These are phyloP conservation scores for Portevinia maculata DNA, from an alignment of 2,888 invertebrate species.

Conservation along the genomic window DNA sequence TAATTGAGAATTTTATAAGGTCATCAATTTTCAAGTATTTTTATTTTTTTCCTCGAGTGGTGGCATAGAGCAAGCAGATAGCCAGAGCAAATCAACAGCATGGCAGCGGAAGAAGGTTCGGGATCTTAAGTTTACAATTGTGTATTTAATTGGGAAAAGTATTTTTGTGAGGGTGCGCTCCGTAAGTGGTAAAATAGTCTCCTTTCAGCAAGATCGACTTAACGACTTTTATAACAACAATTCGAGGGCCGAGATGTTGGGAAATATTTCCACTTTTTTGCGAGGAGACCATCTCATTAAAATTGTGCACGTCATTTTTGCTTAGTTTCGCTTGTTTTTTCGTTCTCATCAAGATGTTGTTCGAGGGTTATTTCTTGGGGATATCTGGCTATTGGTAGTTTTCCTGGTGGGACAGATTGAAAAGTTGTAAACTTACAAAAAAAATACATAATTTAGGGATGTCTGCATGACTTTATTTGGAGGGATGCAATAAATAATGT, in stretches of 20 bases:
- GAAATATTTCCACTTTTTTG: not conserved
- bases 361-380: conserved; percentile 1
- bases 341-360: conserved; percentile 13
- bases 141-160: conserved; percentile 40
- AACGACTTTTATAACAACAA: conserved; percentile 1
- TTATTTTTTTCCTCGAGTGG: conserved; percentile 1
- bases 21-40: conserved; percentile 64
- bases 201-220: conserved; percentile 20
- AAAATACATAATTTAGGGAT: conserved; percentile 10
- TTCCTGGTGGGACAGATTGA: conserved; percentile 17
- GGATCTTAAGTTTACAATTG: conserved; percentile 45
- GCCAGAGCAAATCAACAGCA: conserved; percentile 23
- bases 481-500: not conserved
- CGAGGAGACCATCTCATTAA: conserved; percentile 37
- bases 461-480: conserved; percentile 2
- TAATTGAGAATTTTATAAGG: conserved; percentile 53
- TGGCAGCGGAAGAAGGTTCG: not conserved
- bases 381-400: not conserved
- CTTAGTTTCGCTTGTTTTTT: conserved; percentile 8
- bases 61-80: not conserved
- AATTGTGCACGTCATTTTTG: conserved; percentile 26
- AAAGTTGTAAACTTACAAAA: conserved; percentile 18
- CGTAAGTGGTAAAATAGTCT: conserved; percentile 12
- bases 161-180: not conserved
- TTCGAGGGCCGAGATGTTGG: not conserved